Base-by-base conservation (phyloP, 2,797 vertebrate genomes). In the Intellagama lesueurii region DNA sequence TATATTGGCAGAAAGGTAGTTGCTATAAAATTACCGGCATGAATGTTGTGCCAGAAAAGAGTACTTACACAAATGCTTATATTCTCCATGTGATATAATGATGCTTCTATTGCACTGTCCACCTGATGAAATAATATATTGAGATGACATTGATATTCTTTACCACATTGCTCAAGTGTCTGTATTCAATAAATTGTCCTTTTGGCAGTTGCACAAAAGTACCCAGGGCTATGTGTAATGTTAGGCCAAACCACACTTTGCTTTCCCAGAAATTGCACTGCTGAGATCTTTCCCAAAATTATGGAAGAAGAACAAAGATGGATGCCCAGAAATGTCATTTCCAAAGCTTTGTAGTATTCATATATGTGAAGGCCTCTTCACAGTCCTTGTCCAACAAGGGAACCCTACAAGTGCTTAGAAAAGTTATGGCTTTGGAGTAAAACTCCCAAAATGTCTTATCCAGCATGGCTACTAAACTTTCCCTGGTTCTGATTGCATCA, bases 151-250 rank as follows among this genome's bases (percentile, higher is more conserved):
- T 91, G 5, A 16, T 88, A 49, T 84, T 85, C 28, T 90, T 92
- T 90, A 92, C 69, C 68, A 84, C 26, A 28, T 91, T 81, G 49
- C 79, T 86, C n/a, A 93, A 79, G 90, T 91, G 89, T 40, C 32
- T 85, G 76, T 14, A n/a, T 89, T 92, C 93, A 90, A 87, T 84
- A 87, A 70, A 85, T 47, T 91, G 91, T 89, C 91, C n/a, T 28
- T 90, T 81, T 95, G 92, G 90, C 91, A 91, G 79, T 82, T 80
- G 69, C 86, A 88, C 69, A 88, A 87, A 95, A 89, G 70, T 93
- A 81, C 8, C 47, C 85, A 30, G 84, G 86, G 52, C 40, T 83
- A 90, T 40, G 79, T 40, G 3, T n/a, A 90, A 83, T 30, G 76
- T 47, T 35, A 88, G 79, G 90, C 89, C 77, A 95, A 91, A 93